Evolutionary conservation across 2,797 vertebrate species (phyloP), one percentile per base, ranked within the genome.

Genomic region (Malurus splendens): DNA sequence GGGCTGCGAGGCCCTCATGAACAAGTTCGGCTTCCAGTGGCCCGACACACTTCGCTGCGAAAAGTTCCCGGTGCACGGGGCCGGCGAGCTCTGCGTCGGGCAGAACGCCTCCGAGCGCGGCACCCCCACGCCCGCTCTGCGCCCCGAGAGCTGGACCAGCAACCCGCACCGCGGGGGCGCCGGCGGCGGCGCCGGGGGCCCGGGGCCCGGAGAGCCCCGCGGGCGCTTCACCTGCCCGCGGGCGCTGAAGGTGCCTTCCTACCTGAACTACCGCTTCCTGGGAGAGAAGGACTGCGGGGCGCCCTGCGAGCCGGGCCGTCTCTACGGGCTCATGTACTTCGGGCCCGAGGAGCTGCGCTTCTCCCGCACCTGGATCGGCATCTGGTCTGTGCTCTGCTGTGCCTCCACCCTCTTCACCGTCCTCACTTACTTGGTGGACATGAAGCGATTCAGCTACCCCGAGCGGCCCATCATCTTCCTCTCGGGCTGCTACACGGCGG

Each of bases 21-120:
- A 99, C 95, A 99, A 99, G 93, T 99, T 99, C 17, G 98, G 98
- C 78, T 99, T 99, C 70, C 98, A 99, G 96, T 99, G 98, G 98
- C 98, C 98, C 1, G 98, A 99, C 68, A 96, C 98, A 13, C 96
- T 99, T 67, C 98, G 98, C 71, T 99, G 98, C 84, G 98, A 99
- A 91, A 98, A 98, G 80, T 99, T 99, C 96, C 99, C 99, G 2
- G 98, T 99, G 30, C 98, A 99, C 95, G 99, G 98, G 28, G 98
- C 98, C 0, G 98, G 98, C 2, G 98, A 99, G 97, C 96, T 99
- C 79, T 99, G 99, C 93, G 99, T 99, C 72, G 98, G 99, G n/a
- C 99, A 99, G 79, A 99, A 99, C 94, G 98, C 97, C 52, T 98
- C 98, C 0, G 98, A 98, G 94, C 98, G 97, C 66, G 97, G 97